A percentile compares a stretch with the other conserved stretches of the same genome.
phyloP scores from a whole-genome alignment of 2,113 vertebrate genomes.

The Galeopterus variegatus region DNA sequence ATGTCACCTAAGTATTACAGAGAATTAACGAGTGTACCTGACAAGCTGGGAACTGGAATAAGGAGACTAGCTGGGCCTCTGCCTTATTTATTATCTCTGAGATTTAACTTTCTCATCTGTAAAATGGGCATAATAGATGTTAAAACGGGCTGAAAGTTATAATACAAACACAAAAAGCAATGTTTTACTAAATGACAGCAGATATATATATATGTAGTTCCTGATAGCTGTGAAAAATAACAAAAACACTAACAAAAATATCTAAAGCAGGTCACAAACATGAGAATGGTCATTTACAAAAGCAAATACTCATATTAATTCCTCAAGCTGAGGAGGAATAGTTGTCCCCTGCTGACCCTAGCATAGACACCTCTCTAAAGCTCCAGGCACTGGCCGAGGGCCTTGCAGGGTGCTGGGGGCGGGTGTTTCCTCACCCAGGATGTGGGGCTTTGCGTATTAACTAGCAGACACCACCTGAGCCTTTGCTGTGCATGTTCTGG shows the following conservation, averaged over 20 bases:
- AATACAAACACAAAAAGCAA: neutral
- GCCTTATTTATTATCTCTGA: neutral
- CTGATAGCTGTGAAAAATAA: neutral
- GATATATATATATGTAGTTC: neutral
- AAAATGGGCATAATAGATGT: neutral
- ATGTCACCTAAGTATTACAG: neutral
- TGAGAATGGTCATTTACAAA: neutral
- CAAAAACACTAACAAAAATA: neutral
- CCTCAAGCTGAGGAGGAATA: neutral
- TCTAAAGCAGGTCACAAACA: neutral
- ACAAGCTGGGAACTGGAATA: neutral
- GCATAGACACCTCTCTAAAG: neutral
- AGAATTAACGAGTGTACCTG: neutral
- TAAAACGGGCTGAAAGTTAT: neutral
- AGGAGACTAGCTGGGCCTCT: too few relatives aligned
- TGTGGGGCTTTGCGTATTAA: neutral
- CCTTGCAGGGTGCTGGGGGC: neutral
- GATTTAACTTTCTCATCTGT: neutral
- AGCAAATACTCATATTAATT: neutral
- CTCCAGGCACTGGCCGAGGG: neutral
- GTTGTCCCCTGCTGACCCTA: neutral
- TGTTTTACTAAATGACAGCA: neutral
- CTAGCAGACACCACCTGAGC: neutral
- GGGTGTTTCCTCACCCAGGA: neutral
- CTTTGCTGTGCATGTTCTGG: neutral